Evolutionary conservation across 2,888 invertebrate genomes (phyloP).

Genomic region (Phytoseiulus persimilis): DNA sequence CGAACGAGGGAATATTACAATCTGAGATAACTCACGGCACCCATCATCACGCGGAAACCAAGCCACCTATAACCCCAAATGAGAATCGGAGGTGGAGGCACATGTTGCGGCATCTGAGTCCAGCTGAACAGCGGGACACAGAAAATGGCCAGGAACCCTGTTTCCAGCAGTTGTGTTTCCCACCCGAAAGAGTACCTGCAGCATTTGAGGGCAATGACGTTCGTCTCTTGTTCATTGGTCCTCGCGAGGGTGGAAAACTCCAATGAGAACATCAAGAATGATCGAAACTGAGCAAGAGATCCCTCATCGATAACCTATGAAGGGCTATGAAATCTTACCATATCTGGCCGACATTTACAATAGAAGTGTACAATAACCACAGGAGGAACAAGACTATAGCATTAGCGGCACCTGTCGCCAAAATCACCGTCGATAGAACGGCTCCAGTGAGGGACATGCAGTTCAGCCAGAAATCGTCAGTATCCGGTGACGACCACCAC

Average conservation of each 20-base stretch:
- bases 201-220: neutral
- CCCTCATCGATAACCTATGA: too few relatives aligned
- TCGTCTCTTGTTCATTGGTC: neutral
- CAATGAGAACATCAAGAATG: too few relatives aligned
- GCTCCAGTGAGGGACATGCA: slow-evolving; percentile 49
- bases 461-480: slow-evolving; percentile 48
- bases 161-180: slow-evolving; percentile 52
- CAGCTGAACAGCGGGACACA: slow-evolving; percentile 49
- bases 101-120: slow-evolving; percentile 47
- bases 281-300: too few relatives aligned
- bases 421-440: slow-evolving; percentile 47
- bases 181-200: slow-evolving; percentile 46
- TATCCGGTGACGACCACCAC: slow-evolving; percentile 28
- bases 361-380: slow-evolving; percentile 52
- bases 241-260: too few relatives aligned
- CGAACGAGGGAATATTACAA: neutral
- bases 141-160: slow-evolving; percentile 51
- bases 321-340: too few relatives aligned
- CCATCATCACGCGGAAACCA: slow-evolving; percentile 52
- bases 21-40: slow-evolving; percentile 49
- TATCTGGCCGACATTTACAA: slow-evolving; percentile 48
- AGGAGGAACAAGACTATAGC: slow-evolving; percentile 49
- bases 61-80: slow-evolving; percentile 51
- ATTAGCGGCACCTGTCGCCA: slow-evolving; percentile 50
- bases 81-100: slow-evolving; percentile 49